Evolutionary conservation across 2,113 vertebrate genomes (phyloP).

Genomic region (Oenanthe oenanthe): DNA sequence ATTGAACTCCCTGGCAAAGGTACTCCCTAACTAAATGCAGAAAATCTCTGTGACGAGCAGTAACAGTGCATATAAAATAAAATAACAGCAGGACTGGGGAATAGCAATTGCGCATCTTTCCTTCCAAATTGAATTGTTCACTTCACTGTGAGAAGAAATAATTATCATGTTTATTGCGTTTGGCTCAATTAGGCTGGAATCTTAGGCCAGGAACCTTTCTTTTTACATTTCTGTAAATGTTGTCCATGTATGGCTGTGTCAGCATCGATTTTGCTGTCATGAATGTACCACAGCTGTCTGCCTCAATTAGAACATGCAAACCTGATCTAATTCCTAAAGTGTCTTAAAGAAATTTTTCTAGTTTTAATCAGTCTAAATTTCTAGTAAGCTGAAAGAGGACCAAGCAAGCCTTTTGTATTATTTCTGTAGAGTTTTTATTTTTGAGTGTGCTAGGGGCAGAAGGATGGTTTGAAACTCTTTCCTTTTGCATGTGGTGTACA

Average conservation of each 20-base stretch:
- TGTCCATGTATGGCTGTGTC: slow-evolving; percentile 2
- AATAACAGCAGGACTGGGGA: slow-evolving; percentile 59
- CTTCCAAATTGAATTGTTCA: slow-evolving; percentile 68
- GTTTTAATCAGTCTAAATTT: neutral
- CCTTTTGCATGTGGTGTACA: neutral
- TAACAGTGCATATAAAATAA: slow-evolving; percentile 58
- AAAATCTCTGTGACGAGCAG: slow-evolving; percentile 44
- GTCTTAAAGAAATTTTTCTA: neutral
- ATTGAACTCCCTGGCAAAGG: slow-evolving; percentile 60
- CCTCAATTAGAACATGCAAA: neutral
- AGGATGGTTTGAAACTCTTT: neutral
- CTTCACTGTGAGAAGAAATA: slow-evolving; percentile 58
- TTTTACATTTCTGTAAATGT: slow-evolving; percentile 43
- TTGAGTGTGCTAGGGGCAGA: neutral
- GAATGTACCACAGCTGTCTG: neutral
- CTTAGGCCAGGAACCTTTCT: slow-evolving; percentile 61
- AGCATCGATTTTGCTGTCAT: slow-evolving; percentile 13
- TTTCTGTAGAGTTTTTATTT: neutral
- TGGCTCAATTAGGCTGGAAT: slow-evolving; percentile 59
- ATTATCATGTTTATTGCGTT: slow-evolving; percentile 58
- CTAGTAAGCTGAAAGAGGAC: neutral
- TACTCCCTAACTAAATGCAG: slow-evolving; percentile 18
- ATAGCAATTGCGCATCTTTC: slow-evolving; percentile 41
- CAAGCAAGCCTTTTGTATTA: neutral
- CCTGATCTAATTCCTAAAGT: neutral